These are phyloP conservation scores for Haliclona indistincta DNA, from an alignment of 37 sponge, comb jelly and placozoan genomes.

Conservation along the genomic window DNA sequence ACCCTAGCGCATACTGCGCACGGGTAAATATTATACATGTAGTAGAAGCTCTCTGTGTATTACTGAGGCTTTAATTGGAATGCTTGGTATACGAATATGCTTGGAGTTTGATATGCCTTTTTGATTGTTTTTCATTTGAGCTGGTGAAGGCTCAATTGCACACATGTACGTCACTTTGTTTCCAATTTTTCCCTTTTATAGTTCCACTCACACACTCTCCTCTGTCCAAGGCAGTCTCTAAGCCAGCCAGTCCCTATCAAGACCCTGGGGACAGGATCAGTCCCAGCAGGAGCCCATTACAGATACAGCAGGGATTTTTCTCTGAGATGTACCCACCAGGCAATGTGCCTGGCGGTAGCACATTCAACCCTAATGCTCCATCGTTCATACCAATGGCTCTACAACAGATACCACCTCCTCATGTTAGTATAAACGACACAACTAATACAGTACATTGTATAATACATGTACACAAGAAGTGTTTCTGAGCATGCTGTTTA, in stretches of 20 bases:
- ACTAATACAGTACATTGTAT: background rate
- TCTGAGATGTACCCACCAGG: background rate
- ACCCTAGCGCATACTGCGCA: no score
- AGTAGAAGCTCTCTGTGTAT: no score
- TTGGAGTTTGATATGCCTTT: no score
- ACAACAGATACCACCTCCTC: constrained; percentile 11
- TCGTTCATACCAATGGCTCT: constrained; percentile 72
- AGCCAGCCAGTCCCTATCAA: constrained; percentile 29
- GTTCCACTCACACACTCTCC: constrained; percentile 2
- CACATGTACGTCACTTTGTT: no score
- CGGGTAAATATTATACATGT: no score
- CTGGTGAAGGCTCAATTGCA: no score
- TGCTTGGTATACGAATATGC: no score
- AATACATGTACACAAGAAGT: no score
- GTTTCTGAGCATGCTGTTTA: no score
- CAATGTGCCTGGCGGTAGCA: no score
- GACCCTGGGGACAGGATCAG: constrained; percentile 26
- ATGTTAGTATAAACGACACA: constrained; percentile 7
- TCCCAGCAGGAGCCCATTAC: constrained; percentile 63
- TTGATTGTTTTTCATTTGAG: no score
- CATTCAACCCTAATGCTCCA: constrained; percentile 84
- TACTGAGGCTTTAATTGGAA: no score
- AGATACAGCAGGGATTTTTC: background rate
- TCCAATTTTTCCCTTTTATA: background rate
- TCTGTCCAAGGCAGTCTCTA: constrained; percentile 5